phyloP scores from a whole-genome alignment of 2,797 vertebrate genomes.

The Apodemus agrarius region DNA sequence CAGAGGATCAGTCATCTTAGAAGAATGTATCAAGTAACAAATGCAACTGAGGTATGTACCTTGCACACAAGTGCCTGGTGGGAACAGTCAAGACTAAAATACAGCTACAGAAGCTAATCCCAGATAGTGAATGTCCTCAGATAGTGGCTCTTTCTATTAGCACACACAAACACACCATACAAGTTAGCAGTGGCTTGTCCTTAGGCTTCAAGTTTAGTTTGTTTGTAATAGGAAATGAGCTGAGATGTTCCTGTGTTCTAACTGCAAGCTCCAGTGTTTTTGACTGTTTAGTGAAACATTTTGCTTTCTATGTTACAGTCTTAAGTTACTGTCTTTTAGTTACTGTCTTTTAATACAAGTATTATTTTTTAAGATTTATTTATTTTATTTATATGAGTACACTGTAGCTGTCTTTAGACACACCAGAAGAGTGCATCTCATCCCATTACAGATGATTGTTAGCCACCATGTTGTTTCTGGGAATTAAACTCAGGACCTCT shows the following conservation, averaged over 20 bases:
- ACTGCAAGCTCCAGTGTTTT: background rate
- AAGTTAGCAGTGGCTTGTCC: background rate
- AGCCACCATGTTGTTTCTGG: background rate
- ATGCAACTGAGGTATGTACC: background rate
- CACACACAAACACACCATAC: background rate
- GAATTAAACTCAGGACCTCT: background rate
- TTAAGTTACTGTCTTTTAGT: background rate
- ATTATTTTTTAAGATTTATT: background rate
- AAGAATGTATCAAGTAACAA: background rate
- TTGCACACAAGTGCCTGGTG: background rate
- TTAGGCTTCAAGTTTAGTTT: background rate
- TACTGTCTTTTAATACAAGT: background rate
- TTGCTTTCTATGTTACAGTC: background rate
- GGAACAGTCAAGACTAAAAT: background rate
- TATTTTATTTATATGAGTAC: background rate
- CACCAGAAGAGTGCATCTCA: background rate
- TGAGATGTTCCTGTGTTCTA: background rate
- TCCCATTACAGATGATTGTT: background rate
- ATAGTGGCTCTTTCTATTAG: background rate
- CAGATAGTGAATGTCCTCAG: background rate
- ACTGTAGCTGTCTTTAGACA: background rate
- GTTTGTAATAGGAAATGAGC: background rate
- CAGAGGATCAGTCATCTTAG: background rate
- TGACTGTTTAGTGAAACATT: background rate
- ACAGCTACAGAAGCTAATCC: background rate